Conservation (phyloP, 2,797 vertebrate genomes). For the Protonibea diacanthus region DNA sequence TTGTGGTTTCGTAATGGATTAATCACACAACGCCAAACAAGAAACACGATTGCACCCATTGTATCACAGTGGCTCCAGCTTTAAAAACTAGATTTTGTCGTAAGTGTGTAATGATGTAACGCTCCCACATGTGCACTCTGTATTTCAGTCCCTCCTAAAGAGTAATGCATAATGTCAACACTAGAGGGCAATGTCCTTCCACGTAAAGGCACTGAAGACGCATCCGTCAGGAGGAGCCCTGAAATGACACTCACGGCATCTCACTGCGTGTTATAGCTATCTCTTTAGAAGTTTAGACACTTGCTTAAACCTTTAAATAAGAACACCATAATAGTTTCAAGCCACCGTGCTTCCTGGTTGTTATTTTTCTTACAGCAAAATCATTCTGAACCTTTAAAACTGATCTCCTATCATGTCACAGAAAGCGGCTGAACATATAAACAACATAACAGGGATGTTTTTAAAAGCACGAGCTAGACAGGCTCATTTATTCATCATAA, state of each 20-base stretch:
- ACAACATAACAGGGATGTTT: constrained; percentile 54
- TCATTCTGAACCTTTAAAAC: constrained; percentile 28
- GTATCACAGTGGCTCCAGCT: constrained; percentile 21
- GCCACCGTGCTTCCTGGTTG: not conserved
- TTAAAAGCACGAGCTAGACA: constrained; percentile 26
- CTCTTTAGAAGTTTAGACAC: constrained; percentile 40
- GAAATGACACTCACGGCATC: not conserved
- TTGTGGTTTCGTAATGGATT: constrained; percentile 18
- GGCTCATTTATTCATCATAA: constrained; percentile 67
- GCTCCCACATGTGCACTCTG: constrained; percentile 1
- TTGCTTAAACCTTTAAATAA: constrained; percentile 33
- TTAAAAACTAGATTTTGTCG: constrained; percentile 36
- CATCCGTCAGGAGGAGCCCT: constrained; percentile 6
- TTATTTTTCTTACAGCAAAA: constrained; percentile 24
- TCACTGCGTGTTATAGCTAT: constrained; percentile 1
- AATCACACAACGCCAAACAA: constrained; percentile 17
- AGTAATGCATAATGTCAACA: constrained; percentile 52
- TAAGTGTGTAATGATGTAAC: constrained; percentile 39
- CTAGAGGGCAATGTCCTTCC: constrained; percentile 78
- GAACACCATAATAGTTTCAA: constrained; percentile 20
- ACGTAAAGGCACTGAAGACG: constrained; percentile 13
- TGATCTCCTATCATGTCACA: constrained; percentile 18
- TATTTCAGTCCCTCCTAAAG: constrained; percentile 4
- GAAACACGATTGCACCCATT: constrained; percentile 31
- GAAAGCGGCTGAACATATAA: constrained; percentile 58